Percentiles rank a stretch among this genome's conserved stretches.
These are phyloP conservation scores for Crotophaga sulcirostris DNA, from an alignment of 2,113 vertebrate genomes.

Conservation along the genomic window DNA sequence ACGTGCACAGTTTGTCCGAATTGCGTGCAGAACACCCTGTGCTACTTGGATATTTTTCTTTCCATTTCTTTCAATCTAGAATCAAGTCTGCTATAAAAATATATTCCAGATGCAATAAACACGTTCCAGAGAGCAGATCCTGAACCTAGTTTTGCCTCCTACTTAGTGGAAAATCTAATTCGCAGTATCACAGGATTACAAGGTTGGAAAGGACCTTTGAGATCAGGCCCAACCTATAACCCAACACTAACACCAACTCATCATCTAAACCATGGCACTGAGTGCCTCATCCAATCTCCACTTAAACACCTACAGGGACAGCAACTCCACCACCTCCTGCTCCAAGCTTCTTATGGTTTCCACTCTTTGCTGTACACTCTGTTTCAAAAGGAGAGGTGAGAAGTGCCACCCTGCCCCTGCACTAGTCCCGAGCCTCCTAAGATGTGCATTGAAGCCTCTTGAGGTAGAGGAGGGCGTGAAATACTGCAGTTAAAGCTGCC, in stretches of 20 bases:
- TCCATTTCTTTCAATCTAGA: background rate
- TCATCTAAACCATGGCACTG: too few relatives aligned
- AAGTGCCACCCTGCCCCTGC: background rate
- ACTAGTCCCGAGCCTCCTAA: background rate
- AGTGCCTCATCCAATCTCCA: too few relatives aligned
- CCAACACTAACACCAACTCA: too few relatives aligned
- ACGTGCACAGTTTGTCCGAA: background rate
- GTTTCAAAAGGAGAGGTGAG: background rate
- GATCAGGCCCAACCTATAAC: too few relatives aligned
- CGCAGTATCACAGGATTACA: too few relatives aligned
- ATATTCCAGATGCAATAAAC: too few relatives aligned
- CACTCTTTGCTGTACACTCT: background rate
- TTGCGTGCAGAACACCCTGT: background rate
- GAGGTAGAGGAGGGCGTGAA: background rate
- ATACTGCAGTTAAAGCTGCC: background rate
- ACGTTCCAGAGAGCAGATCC: background rate
- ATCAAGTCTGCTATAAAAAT: background rate
- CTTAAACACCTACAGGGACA: too few relatives aligned
- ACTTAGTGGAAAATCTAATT: background rate
- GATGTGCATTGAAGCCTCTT: background rate
- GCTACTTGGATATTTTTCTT: background rate
- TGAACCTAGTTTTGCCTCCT: background rate
- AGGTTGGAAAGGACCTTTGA: too few relatives aligned
- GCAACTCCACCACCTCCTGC: too few relatives aligned
- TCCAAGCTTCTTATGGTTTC: background rate